Percentiles rank a stretch among this genome's conserved stretches.
phyloP scores from a whole-genome alignment of 2,113 vertebrate species.

The Leucosticte australis region DNA sequence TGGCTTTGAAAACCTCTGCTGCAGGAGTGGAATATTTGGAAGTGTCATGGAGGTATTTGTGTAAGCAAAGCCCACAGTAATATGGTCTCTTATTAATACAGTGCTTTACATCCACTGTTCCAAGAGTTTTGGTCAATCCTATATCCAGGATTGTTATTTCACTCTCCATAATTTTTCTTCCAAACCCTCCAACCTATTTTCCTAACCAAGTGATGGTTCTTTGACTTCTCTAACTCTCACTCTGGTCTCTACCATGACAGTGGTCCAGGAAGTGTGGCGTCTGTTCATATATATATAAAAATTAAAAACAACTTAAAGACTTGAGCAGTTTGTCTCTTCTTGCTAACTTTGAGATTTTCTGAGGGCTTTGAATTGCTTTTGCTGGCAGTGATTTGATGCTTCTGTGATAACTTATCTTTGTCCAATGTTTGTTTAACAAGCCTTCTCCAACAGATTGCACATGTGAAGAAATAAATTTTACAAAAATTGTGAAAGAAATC shows the following conservation, averaged over 20 bases:
- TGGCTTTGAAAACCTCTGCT: background rate
- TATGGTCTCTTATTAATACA: rapidly evolving
- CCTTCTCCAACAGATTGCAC: background rate
- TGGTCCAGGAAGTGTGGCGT: background rate
- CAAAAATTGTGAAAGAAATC: constrained; percentile 26
- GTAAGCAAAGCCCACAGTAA: background rate
- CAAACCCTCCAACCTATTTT: background rate
- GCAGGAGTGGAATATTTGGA: background rate
- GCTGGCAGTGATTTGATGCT: constrained; percentile 1
- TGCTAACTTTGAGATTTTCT: background rate
- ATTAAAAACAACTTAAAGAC: background rate
- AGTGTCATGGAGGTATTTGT: background rate
- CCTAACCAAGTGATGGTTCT: background rate
- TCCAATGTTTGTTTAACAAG: constrained; percentile 39
- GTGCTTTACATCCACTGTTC: background rate
- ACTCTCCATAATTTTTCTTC: background rate
- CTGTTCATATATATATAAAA: background rate
- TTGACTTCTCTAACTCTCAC: background rate
- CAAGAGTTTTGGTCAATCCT: background rate
- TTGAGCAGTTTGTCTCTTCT: background rate
- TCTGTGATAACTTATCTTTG: background rate
- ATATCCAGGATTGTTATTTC: background rate
- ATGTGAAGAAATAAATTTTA: background rate
- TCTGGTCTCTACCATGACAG: background rate
- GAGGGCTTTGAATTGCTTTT: background rate